Percentiles rank a stretch among this genome's conserved stretches.
These are phyloP conservation scores for Phalera bucephala DNA, from an alignment of 2,888 invertebrate species.

Conservation along the genomic window DNA sequence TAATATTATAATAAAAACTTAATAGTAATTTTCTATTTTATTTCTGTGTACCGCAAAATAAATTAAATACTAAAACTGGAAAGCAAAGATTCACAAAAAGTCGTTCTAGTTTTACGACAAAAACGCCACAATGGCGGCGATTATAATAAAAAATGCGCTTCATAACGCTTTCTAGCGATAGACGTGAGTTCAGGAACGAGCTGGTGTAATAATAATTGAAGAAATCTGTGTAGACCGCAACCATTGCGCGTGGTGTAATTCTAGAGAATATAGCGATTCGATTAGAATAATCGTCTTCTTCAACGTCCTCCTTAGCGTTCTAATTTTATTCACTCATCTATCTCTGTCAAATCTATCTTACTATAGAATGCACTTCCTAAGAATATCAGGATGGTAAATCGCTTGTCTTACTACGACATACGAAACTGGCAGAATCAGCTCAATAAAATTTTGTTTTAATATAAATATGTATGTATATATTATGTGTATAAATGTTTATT, in stretches of 20 bases:
- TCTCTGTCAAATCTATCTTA: too few species aligned
- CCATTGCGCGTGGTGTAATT: conserved; percentile 30
- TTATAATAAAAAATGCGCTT: conserved; percentile 38
- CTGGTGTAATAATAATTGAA: conserved; percentile 56
- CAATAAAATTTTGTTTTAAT: too few species aligned
- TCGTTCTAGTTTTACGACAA: conserved; percentile 18
- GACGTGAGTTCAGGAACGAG: conserved; percentile 36
- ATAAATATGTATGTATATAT: too few species aligned
- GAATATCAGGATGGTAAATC: too few species aligned
- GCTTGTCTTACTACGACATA: too few species aligned
- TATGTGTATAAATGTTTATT: too few species aligned
- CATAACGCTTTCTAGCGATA: conserved; percentile 51
- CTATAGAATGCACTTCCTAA: too few species aligned
- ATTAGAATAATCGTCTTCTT: too few species aligned
- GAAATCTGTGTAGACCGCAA: conserved; percentile 60
- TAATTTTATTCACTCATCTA: too few species aligned
- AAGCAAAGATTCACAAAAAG: conserved; percentile 13
- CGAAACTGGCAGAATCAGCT: too few species aligned
- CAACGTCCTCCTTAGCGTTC: too few species aligned
- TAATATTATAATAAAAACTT: background rate
- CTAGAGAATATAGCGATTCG: too few species aligned
- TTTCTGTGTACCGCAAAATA: conserved; percentile 6
- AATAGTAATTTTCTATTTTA: background rate
- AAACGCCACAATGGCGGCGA: conserved; percentile 18
- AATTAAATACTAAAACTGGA: conserved; percentile 18